A percentile compares a stretch with the other conserved stretches of the same genome.
These are phyloP conservation scores for Otus sunia DNA, from an alignment of 2,113 vertebrate genomes.

Conservation along the genomic window DNA sequence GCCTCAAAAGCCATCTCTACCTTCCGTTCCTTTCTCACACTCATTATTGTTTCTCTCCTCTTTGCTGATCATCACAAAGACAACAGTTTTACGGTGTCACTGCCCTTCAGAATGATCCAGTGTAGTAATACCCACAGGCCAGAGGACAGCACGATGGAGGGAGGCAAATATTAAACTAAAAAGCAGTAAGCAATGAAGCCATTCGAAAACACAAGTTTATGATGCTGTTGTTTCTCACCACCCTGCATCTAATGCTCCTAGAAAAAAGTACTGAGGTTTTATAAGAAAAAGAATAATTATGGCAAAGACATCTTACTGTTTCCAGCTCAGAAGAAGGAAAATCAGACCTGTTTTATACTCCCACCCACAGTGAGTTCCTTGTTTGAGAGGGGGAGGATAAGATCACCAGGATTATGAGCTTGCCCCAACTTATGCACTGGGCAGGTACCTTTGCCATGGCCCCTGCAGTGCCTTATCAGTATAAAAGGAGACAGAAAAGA, in stretches of 20 bases:
- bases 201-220: neutral
- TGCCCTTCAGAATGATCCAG: neutral
- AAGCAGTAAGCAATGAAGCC: neutral
- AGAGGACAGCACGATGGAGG: rapidly evolving
- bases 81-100: neutral
- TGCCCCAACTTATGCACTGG: neutral
- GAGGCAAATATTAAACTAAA: neutral
- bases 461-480: neutral
- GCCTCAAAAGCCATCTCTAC: neutral
- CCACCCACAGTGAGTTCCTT: neutral
- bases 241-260: neutral
- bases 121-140: neutral
- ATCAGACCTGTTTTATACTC: neutral
- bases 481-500: neutral
- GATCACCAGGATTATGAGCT: neutral
- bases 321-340: neutral
- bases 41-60: neutral
- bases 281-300: neutral
- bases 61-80: neutral
- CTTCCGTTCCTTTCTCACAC: neutral
- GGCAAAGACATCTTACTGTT: neutral
- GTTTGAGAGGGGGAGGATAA: neutral
- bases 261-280: neutral
- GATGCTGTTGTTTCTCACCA: neutral
- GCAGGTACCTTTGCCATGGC: rapidly evolving